A percentile compares a stretch with the other conserved stretches of the same genome.
Conservation (phyloP, 2,113 vertebrate genomes). For the Saiga tatarica region DNA sequence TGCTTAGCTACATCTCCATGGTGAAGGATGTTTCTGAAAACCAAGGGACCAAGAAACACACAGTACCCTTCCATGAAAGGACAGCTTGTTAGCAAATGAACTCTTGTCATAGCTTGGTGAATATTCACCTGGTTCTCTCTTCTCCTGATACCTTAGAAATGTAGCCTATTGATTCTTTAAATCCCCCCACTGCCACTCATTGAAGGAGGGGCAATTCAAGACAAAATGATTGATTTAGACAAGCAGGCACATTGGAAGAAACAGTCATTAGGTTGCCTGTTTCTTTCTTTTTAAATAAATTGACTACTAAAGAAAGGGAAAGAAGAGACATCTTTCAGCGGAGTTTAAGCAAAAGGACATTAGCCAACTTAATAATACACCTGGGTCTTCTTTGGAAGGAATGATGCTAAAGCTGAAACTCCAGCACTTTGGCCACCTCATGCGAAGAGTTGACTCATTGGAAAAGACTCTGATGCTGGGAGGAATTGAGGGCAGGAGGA, state of each 20-base stretch:
- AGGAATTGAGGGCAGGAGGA: no score
- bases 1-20: neutral
- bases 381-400: neutral
- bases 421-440: no score
- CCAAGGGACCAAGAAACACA: neutral
- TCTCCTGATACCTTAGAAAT: constrained; percentile 19
- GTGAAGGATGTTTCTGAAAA: neutral
- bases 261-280: neutral
- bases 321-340: neutral
- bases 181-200: neutral
- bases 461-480: no score
- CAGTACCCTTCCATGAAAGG: neutral
- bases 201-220: neutral
- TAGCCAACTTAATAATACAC: constrained; percentile 5
- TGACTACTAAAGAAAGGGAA: constrained; percentile 6
- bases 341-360: constrained; percentile 4
- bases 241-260: neutral
- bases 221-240: constrained; percentile 12
- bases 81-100: neutral
- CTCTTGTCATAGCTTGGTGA: neutral
- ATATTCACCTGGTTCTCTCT: neutral
- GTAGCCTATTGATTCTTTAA: constrained; percentile 33
- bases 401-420: no score
- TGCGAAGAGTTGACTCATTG: no score
- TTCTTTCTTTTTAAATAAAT: neutral